phyloP scores from a whole-genome alignment of 2,888 invertebrate genomes.

The Sphecodes monilicornis region DNA sequence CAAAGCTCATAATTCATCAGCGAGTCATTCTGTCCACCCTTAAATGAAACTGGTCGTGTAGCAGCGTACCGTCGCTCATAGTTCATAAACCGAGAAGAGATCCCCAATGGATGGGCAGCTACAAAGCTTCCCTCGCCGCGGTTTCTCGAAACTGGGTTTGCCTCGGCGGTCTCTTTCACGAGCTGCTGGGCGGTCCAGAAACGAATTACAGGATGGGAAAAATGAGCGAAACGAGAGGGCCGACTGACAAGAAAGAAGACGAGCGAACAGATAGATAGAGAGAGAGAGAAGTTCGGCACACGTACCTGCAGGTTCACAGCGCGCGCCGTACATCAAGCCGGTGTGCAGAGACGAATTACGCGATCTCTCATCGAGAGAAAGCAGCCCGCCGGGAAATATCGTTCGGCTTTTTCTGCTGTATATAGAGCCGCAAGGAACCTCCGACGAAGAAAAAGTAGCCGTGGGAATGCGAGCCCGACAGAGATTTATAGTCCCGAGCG shows the following conservation, averaged over 20 bases:
- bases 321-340: background rate
- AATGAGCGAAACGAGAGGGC: conserved; percentile 1
- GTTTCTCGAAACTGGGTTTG: background rate
- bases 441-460: conserved; percentile 22
- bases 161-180: background rate
- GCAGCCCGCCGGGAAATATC: conserved; percentile 43
- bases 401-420: conserved; percentile 16
- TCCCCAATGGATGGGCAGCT: background rate
- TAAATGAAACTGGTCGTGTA: background rate
- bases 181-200: background rate
- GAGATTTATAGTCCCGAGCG: conserved; percentile 44
- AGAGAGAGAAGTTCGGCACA: background rate
- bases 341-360: conserved; percentile 30
- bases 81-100: background rate
- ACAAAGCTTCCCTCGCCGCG: conserved; percentile 18
- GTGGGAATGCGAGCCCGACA: conserved; percentile 16
- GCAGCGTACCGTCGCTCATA: background rate
- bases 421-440: background rate
- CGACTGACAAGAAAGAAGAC: background rate
- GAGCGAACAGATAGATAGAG: background rate
- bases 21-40: background rate
- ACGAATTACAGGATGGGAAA: conserved; percentile 24
- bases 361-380: conserved; percentile 40
- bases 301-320: background rate
- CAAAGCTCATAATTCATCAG: background rate